Conservation (phyloP, 2,797 vertebrate genomes). For the Acipenser transmontanus region DNA sequence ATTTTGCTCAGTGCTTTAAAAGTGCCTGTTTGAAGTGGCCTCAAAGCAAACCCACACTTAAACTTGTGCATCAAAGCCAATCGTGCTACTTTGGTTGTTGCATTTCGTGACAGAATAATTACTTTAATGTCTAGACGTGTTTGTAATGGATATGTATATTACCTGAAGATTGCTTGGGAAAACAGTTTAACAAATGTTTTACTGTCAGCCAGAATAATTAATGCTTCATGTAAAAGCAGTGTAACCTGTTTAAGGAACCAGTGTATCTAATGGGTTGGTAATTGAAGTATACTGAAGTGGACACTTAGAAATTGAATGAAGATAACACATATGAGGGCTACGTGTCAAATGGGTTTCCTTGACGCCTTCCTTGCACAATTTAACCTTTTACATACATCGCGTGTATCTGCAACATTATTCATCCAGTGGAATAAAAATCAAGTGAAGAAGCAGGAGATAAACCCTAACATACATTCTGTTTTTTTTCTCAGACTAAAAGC, state of each 20-base stretch:
- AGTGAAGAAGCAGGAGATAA: too few relatives aligned
- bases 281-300: background rate
- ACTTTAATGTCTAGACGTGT: constrained; percentile 3
- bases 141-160: background rate
- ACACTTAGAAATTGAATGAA: background rate
- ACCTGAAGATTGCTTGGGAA: background rate
- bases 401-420: too few relatives aligned
- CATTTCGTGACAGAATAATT: background rate
- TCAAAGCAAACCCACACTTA: too few relatives aligned
- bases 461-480: too few relatives aligned
- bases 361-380: too few relatives aligned
- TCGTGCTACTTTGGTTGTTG: background rate
- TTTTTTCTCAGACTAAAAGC: too few relatives aligned
- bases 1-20: too few relatives aligned
- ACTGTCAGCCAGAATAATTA: background rate
- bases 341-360: too few relatives aligned
- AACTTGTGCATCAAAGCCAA: background rate
- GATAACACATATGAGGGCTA: background rate
- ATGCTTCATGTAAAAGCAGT: background rate
- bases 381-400: too few relatives aligned
- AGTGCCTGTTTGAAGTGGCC: too few relatives aligned
- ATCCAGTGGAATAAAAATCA: too few relatives aligned
- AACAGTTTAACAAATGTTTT: background rate
- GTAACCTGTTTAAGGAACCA: background rate
- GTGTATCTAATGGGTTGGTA: background rate